Base-by-base conservation (phyloP, 2,888 invertebrate genomes). In the Pristionchus mayeri region DNA sequence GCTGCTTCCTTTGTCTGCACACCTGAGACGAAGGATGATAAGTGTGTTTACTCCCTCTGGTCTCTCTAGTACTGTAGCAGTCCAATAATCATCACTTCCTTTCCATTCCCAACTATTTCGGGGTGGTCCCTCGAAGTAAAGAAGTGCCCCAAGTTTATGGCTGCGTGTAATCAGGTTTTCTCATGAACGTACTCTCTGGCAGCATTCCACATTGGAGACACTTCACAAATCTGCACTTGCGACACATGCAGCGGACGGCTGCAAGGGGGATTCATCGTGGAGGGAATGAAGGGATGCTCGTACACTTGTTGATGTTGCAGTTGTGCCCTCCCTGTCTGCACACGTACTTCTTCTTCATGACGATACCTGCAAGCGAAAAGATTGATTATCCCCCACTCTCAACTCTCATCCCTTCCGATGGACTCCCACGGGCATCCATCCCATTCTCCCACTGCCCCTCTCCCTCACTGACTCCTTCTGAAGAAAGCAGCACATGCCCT, bases 221-320 rank as follows among this genome's bases (percentile, higher is more conserved):
- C 71, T 87, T 87, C 71, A 85, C 80, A 40, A 87, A 83, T 21
- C 87, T 85, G 75, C 87, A 87, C 67, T 86, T 86, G n/a, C 87
- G 84, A n/a, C 87, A 87, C 87, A 87, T 87, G 63, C 87, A 87
- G 37, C 87, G 83, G 40, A 87, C 85, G n/a, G 87, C 87, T 87
- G 81, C 54, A 86, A 85, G 24, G 27, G 37, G 60, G 0, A n/a
- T 79, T n/a, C n/a, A n/a, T n/a, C n/a, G n/a, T 57, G 13, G 13
- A 27, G 6, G 30, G 27, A 60, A 60, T 60, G 21, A 67, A 60
- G 27, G 3, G 7, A 50, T 18, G 7, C 27, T 82, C 85, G 18
- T 37, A 86, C 86, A 86, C 76, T 86, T 86, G 54, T 85, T 86
- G 34, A 87, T 87, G 44, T 83, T 80, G 76, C 87, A 87, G 37